Evolutionary conservation across 2,888 invertebrate genomes (phyloP), one percentile per base, ranked within the genome.

Genomic region (Drosophila picticornis): DNA sequence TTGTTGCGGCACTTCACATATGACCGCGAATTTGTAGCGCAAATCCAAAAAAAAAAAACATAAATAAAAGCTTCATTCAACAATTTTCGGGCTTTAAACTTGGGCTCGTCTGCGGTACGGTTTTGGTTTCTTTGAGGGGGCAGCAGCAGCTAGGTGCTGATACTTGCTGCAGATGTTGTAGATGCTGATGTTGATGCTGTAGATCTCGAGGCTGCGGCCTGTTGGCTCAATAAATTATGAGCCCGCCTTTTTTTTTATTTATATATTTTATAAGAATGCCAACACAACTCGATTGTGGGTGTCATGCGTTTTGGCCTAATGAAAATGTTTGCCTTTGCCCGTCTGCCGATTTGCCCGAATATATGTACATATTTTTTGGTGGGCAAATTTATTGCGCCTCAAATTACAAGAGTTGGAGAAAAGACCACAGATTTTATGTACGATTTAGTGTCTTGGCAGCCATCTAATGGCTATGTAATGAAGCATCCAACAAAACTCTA

Each of bases 161-260:
- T 29, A 22, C 27, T 32, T 27, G 57, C 55, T 40, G 70, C 72
- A 72, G 68, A 76, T 80, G 76, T 67, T 80, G 38, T 57, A 40
- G 56, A 56, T 56, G 27, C 50, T 16, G 46, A 25, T 46, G 46
- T 9, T 22, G 43, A 43, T 43, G 11, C 11, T 25, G 46, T 25
- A 16, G 60, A 64, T 57, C 27, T 75, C 64, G 77, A 80, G 74
- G 67, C 75, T 77, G 55, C 29, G 29, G 27, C 70, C 72, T 81
- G 86, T 90, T 90, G 84, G 81, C 77, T 65, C 66, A 88, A 86
- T 88, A 81, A 88, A 86, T 90, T 90, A 90, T 86, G 87, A 90
- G 87, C 81, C 83, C 80, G 83, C 86, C 34, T 55, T 55, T 53
- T 31, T 7, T 16, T 4, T 11, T 25, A n/a, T 36, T 36, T 25